Evolutionary conservation across 2,113 vertebrate species (phyloP).

Genomic region (Romanogobio albipinnatus): DNA sequence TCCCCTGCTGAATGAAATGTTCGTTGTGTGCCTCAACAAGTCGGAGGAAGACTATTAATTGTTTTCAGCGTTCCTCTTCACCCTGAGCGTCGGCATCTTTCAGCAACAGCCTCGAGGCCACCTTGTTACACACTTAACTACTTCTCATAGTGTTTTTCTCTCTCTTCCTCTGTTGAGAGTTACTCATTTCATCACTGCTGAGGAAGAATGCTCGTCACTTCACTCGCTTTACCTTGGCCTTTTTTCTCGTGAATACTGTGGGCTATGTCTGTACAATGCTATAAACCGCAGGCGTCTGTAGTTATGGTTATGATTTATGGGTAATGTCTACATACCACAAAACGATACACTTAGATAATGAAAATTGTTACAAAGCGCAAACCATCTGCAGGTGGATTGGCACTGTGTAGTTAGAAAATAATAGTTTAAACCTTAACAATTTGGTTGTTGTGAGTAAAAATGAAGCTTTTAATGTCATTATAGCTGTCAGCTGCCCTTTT

Average conservation of each 20-base stretch:
- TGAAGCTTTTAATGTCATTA: constrained; percentile 46
- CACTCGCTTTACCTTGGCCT: constrained; percentile 65
- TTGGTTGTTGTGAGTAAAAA: constrained; percentile 17
- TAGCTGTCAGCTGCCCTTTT: constrained; percentile 53
- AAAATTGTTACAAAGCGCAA: constrained; percentile 32
- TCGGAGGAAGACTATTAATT: constrained; percentile 68
- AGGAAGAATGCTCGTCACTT: constrained; percentile 67
- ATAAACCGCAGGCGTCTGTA: constrained; percentile 61
- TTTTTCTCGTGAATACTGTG: constrained; percentile 65
- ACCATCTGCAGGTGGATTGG: constrained; percentile 57
- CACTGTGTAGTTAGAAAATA: constrained; percentile 30
- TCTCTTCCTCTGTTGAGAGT: constrained; percentile 72
- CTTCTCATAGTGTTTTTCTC: constrained; percentile 70
- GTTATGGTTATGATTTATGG: constrained; percentile 60
- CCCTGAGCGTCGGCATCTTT: constrained; percentile 70
- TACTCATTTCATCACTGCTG: constrained; percentile 67
- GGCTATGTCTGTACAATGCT: constrained; percentile 63
- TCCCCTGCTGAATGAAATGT: constrained; percentile 33
- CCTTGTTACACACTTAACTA: constrained; percentile 76
- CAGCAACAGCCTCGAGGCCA: constrained; percentile 73
- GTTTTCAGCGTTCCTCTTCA: constrained; percentile 64
- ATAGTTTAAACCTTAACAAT: not conserved
- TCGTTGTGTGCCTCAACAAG: constrained; percentile 47
- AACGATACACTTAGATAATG: constrained; percentile 58
- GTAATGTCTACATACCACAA: constrained; percentile 60